Evolutionary conservation across 1,140 invertebrate species (phyloP).

Genomic region (Zelostemma sp.): DNA sequence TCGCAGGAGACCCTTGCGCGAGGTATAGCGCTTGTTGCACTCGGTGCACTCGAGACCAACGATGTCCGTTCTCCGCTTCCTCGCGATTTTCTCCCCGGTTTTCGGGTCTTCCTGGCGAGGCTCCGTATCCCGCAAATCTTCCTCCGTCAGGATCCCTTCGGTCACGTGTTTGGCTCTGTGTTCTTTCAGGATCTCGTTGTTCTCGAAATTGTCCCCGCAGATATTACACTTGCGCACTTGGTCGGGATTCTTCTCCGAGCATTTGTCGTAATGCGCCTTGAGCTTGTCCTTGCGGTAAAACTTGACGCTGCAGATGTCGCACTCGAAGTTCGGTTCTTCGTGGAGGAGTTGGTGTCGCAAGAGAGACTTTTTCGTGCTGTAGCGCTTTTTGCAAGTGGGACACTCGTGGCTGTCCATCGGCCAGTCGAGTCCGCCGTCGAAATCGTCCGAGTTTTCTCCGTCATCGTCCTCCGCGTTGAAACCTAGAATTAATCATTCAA

Average conservation of each 20-base stretch:
- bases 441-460: conserved; percentile 59
- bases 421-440: conserved; percentile 65
- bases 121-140: conserved; percentile 64
- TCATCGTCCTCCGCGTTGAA: conserved; percentile 40
- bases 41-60: conserved; percentile 66
- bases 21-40: conserved; percentile 78
- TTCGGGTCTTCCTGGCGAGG: conserved; percentile 60
- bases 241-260: conserved; percentile 68
- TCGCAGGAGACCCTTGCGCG: conserved; percentile 72
- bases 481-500: conserved; percentile 9
- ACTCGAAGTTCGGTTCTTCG: conserved; percentile 68
- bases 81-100: conserved; percentile 53
- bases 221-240: conserved; percentile 68
- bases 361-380: conserved; percentile 67
- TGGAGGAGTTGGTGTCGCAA: conserved; percentile 65
- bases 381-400: conserved; percentile 64
- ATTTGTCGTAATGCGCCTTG: conserved; percentile 68
- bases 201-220: conserved; percentile 67
- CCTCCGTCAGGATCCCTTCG: conserved; percentile 66
- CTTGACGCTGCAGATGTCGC: conserved; percentile 68
- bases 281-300: conserved; percentile 68
- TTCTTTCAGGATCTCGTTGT: conserved; percentile 63
- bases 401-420: conserved; percentile 67
- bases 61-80: conserved; percentile 67
- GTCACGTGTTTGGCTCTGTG: conserved; percentile 65